Percentiles rank a stretch among this genome's conserved stretches.
Conservation (phyloP, 2,888 invertebrate species). For the Mamestra brassicae region DNA sequence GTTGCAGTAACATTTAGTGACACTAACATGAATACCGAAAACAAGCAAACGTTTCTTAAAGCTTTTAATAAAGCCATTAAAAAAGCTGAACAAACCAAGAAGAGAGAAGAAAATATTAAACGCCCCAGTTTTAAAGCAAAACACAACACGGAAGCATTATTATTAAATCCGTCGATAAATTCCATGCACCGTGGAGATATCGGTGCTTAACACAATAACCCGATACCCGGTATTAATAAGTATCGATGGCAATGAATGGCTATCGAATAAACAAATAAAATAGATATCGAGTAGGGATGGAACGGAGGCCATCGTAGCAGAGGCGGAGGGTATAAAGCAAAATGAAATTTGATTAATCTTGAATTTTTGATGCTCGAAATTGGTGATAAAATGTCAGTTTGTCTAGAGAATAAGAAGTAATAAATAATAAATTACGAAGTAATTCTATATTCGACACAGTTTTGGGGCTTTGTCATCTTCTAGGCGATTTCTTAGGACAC, state of each 20-base stretch:
- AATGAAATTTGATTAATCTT: no score
- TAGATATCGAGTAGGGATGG: background rate
- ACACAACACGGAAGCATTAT: conserved; percentile 4
- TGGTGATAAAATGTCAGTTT: no score
- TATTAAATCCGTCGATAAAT: conserved; percentile 30
- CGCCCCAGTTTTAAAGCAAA: conserved; percentile 2
- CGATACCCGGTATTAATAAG: conserved; percentile 5
- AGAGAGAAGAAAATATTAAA: background rate
- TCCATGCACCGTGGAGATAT: conserved; percentile 26
- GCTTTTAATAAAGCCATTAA: background rate
- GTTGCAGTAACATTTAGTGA: no score
- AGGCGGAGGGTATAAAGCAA: background rate
- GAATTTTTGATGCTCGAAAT: no score
- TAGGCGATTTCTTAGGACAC: no score
- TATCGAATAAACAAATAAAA: background rate
- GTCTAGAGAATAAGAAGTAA: no score
- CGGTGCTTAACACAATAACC: conserved; percentile 14
- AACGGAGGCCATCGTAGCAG: background rate
- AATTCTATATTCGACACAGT: no score
- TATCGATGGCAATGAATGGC: conserved; percentile 2
- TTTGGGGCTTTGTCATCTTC: no score
- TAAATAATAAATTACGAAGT: no score
- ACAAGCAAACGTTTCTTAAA: background rate
- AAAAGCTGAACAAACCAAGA: background rate
- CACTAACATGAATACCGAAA: no score